phyloP scores from a whole-genome alignment of 2,113 vertebrate genomes.

The Uria aalge region DNA sequence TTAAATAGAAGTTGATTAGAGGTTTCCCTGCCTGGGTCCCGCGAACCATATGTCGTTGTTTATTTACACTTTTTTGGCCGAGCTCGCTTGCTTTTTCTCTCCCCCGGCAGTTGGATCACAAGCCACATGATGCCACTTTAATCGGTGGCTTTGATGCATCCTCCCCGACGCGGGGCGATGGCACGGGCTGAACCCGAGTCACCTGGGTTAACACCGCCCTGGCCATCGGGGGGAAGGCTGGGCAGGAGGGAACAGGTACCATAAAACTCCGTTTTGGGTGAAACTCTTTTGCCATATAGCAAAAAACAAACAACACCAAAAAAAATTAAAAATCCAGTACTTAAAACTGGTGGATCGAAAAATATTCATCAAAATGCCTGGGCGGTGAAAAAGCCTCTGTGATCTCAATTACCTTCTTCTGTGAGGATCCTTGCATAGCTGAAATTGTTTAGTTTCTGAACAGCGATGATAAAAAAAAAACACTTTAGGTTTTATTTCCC shows the following conservation, averaged over 20 bases:
- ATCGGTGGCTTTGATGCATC: background rate
- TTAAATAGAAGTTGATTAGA: background rate
- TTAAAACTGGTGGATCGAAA: background rate
- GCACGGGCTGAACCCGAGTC: background rate
- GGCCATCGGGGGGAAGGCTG: background rate
- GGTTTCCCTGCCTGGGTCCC: background rate
- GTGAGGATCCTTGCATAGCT: conserved; percentile 23
- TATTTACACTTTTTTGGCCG: background rate
- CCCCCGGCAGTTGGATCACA: fast-evolving
- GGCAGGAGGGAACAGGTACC: background rate
- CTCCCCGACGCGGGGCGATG: fast-evolving
- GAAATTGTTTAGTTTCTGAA: conserved; percentile 46
- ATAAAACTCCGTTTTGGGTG: background rate
- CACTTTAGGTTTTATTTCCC: conserved; percentile 39
- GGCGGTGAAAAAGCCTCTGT: background rate
- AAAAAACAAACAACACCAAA: background rate
- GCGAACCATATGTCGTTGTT: background rate
- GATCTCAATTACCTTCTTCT: conserved; percentile 44
- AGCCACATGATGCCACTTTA: background rate
- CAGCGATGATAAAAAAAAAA: conserved; percentile 1
- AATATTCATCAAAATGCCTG: background rate
- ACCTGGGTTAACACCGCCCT: background rate
- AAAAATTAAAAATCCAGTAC: background rate
- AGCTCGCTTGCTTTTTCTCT: background rate
- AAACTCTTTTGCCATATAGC: background rate